Conservation (phyloP, 64 coral and sea anemone species). For the Platygyra sinensis region DNA sequence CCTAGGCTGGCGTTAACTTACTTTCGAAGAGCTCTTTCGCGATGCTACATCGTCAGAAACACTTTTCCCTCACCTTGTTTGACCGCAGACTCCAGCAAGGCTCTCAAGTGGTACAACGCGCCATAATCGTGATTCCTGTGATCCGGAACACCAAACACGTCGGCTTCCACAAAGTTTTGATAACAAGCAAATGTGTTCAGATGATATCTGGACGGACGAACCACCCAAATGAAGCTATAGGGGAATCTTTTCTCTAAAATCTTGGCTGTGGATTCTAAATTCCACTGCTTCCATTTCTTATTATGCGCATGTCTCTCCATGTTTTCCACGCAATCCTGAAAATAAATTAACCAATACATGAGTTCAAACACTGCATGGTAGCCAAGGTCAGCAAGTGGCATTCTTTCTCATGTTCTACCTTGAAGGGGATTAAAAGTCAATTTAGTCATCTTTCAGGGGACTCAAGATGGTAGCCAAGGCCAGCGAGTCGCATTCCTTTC, state of each 20-base stretch:
- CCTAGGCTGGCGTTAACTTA: not conserved
- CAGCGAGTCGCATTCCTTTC: no score
- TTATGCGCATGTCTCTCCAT: constrained; percentile 80
- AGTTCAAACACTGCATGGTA: not conserved
- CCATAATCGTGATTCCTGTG: constrained; percentile 86
- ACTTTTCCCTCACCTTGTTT: constrained; percentile 46
- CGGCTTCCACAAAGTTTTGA: constrained; percentile 89
- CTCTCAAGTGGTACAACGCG: constrained; percentile 65
- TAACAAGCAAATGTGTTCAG: constrained; percentile 84
- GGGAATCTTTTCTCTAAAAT: constrained; percentile 78
- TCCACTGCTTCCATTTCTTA: constrained; percentile 91
- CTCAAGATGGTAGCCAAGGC: no score
- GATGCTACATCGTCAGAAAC: no score
- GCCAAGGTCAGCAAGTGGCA: not conserved
- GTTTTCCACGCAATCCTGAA: constrained; percentile 86
- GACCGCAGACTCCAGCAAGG: constrained; percentile 66
- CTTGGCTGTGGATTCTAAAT: constrained; percentile 86
- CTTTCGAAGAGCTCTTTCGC: not conserved
- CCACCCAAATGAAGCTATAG: constrained; percentile 93
- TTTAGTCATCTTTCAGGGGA: no score
- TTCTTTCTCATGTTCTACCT: no score
- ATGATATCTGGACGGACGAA: constrained; percentile 78
- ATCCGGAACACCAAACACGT: constrained; percentile 85
- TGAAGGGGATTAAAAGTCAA: no score
- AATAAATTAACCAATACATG: not conserved